These are phyloP conservation scores for Anthonomus grandis DNA, from an alignment of 1,140 invertebrate genomes.

Conservation along the genomic window DNA sequence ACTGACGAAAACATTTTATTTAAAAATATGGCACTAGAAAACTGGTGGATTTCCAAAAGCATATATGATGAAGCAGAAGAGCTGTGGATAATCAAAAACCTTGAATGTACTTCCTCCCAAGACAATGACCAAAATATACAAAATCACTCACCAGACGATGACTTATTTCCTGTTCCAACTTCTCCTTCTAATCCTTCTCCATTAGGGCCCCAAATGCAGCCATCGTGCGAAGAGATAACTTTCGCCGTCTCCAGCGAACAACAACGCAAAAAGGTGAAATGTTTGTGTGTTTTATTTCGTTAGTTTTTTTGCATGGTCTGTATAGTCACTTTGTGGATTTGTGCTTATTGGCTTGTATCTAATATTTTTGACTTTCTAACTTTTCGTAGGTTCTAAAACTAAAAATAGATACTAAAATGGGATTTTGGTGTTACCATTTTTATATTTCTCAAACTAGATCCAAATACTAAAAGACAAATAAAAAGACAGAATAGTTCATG, in stretches of 20 bases:
- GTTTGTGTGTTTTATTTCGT: constrained; percentile 35
- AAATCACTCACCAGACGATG: not conserved
- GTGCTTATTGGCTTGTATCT: constrained; percentile 23
- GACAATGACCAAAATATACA: not conserved
- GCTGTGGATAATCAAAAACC: constrained; percentile 52
- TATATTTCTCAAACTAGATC: too few species aligned
- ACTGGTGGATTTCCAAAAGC: constrained; percentile 60
- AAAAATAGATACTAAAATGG: too few species aligned
- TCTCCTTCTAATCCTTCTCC: constrained; percentile 34
- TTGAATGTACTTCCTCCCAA: too few species aligned
- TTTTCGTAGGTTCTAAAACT: too few species aligned
- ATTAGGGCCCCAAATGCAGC: constrained; percentile 40
- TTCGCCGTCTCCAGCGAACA: constrained; percentile 10
- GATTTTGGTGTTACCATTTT: too few species aligned
- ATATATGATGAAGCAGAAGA: constrained; percentile 63
- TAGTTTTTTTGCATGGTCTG: constrained; percentile 30
- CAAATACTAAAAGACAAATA: too few species aligned
- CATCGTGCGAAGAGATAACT: constrained; percentile 20
- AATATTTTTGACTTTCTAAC: too few species aligned
- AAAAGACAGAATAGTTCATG: too few species aligned
- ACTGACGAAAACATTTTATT: constrained; percentile 23
- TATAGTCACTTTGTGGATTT: constrained; percentile 26
- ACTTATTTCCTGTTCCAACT: too few species aligned
- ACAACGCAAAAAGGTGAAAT: constrained; percentile 44
- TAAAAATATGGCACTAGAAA: constrained; percentile 52